Base-by-base conservation (phyloP, 2,797 vertebrate species). In the Phrynocephalus guinanensis region DNA sequence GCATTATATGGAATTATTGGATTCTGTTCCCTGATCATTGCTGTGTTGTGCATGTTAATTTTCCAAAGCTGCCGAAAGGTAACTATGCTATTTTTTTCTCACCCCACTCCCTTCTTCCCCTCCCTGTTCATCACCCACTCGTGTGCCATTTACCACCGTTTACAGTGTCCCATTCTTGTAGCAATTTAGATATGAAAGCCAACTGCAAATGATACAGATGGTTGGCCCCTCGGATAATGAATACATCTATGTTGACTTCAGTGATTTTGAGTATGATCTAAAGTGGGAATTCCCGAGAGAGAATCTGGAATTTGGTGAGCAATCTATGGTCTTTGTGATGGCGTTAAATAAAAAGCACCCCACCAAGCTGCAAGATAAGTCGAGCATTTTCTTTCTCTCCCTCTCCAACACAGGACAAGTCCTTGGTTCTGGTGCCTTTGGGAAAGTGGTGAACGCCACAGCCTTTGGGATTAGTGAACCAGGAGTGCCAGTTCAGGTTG, bases 241-340 rank as follows among this genome's bases (percentile, higher is more conserved):
- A 68, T 99, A 99, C 93, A 97, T 98, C 95, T 99, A 99, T 92
- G 96, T 99, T 0, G 97, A 99, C 95, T 99, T 99, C 95, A 97
- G 97, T 91, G 97, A 98, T 80, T 97, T 98, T 16, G 95, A 97
- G 28, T 99, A 99, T 85, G 97, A 99, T 87, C 89, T 90, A 60
- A 98, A 98, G 91, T 99, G 98, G 98, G 99, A 99, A 93, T 99
- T 99, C 95, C 98, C 99, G 44, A 97, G 98, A 87, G 98, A 99
- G 96, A 99, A 99, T 89, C 96, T 99, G 88, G 97, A 99, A 95
- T 96, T 99, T 84, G 99, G 99, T 99, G 97, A 97, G 97, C 89
- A 85, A 52, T 8, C 22, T 52, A 1, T 72, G 90, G 71, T n/a
- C 13, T 44, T n/a, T 86, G 60, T 6, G 28, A 26, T 63, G 79